These are phyloP conservation scores for Mycteria americana DNA, from an alignment of 2,797 vertebrate genomes.

Conservation along the genomic window DNA sequence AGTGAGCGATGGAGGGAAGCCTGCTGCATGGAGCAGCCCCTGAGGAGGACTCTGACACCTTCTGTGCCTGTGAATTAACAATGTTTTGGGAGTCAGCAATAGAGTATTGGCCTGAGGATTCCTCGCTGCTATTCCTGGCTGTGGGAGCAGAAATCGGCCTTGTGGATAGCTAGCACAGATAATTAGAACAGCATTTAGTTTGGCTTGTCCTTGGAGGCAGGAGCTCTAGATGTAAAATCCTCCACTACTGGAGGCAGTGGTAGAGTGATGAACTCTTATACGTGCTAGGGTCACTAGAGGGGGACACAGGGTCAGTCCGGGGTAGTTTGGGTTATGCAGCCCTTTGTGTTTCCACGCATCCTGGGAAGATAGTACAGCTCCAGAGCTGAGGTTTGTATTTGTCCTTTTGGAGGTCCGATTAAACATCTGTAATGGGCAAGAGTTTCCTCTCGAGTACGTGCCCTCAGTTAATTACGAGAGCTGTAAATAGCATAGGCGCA, in stretches of 20 bases:
- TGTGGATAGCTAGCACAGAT: slow-evolving; percentile 45
- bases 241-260: not conserved
- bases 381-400: not conserved
- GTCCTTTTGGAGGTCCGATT: not conserved
- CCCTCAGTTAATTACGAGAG: not conserved
- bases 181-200: slow-evolving; percentile 45
- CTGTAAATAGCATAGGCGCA: not conserved
- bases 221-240: slow-evolving; percentile 32
- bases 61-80: not conserved
- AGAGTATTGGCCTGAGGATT: slow-evolving; percentile 60
- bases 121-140: slow-evolving; percentile 66
- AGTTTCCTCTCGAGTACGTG: rapidly evolving
- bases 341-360: rapidly evolving
- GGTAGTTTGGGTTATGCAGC: not conserved
- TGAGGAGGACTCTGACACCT: not conserved
- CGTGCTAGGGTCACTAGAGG: not conserved
- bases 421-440: not conserved
- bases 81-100: not conserved
- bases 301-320: rapidly evolving
- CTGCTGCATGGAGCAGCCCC: not conserved
- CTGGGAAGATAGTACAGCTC: not conserved
- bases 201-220: slow-evolving; percentile 57
- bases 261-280: not conserved
- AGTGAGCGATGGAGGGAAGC: not conserved
- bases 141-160: slow-evolving; percentile 23